phyloP scores from a whole-genome alignment of 2,888 invertebrate species.

The Dryocosmus kuriphilus region DNA sequence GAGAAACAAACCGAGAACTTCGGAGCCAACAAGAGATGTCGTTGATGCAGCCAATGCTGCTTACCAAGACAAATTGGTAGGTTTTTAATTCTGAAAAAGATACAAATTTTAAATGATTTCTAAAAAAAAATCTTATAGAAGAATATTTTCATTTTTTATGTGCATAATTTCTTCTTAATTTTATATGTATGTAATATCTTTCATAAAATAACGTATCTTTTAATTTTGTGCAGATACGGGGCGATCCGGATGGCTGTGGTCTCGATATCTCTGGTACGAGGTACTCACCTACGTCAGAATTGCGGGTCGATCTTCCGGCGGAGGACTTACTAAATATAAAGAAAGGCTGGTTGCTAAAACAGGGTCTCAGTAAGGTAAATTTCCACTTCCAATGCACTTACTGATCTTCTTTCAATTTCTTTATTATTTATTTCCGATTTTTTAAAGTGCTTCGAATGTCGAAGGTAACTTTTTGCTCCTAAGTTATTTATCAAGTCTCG shows the following conservation, averaged over 20 bases:
- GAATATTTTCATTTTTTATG: not conserved
- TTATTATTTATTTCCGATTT: too few relatives aligned
- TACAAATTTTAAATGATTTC: not conserved
- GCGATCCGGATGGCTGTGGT: slow-evolving; percentile 88
- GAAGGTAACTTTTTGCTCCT: too few relatives aligned
- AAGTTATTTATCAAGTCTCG: too few relatives aligned
- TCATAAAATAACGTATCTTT: not conserved
- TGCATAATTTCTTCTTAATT: not conserved
- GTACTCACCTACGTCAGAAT: slow-evolving; percentile 79
- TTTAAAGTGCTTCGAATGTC: too few relatives aligned
- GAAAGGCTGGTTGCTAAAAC: slow-evolving; percentile 95
- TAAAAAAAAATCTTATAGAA: not conserved
- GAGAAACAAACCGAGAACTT: slow-evolving; percentile 73
- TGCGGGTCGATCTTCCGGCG: slow-evolving; percentile 85
- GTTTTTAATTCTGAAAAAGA: slow-evolving; percentile 43
- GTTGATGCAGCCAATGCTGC: slow-evolving; percentile 71
- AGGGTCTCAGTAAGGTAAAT: slow-evolving; percentile 80
- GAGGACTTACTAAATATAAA: slow-evolving; percentile 91
- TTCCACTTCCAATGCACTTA: slow-evolving; percentile 15
- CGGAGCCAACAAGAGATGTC: slow-evolving; percentile 72
- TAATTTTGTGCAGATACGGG: slow-evolving; percentile 81
- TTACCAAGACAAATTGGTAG: slow-evolving; percentile 75
- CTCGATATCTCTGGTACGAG: slow-evolving; percentile 80
- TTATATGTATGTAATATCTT: too few relatives aligned
- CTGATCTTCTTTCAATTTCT: too few relatives aligned